Evolutionary conservation across 2,113 vertebrate species (phyloP).

Genomic region (Takifugu flavidus): DNA sequence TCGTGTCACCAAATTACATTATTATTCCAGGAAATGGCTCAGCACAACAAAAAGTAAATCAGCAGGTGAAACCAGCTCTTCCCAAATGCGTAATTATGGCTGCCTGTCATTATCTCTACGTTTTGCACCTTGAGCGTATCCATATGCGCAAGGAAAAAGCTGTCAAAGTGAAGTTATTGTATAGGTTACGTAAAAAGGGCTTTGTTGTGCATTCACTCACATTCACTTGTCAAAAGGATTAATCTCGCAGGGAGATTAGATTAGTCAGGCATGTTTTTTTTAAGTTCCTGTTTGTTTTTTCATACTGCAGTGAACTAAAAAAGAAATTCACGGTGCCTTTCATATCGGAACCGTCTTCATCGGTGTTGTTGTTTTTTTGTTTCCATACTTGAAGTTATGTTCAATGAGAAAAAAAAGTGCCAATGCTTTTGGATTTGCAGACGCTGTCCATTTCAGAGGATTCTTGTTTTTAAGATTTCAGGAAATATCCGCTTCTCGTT

Average conservation of each 20-base stretch:
- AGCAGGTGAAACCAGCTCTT: too few species aligned
- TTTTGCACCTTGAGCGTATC: too few species aligned
- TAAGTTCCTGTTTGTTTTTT: neutral
- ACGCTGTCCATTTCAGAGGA: conserved; percentile 8
- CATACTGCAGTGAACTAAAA: neutral
- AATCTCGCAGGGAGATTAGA: neutral
- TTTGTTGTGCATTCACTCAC: conserved; percentile 45
- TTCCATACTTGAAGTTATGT: neutral
- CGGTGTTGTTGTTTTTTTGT: neutral
- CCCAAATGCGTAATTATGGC: too few species aligned
- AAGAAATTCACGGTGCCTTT: conserved; percentile 62
- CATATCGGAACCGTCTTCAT: conserved; percentile 11
- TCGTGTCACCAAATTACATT: conserved; percentile 15
- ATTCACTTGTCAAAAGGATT: neutral
- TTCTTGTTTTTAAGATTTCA: neutral
- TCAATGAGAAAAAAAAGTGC: too few species aligned
- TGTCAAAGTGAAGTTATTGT: conserved; percentile 28
- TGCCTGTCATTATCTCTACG: too few species aligned
- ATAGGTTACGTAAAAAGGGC: conserved; percentile 43
- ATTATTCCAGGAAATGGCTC: too few species aligned
- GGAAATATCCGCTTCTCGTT: neutral
- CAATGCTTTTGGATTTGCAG: too few species aligned
- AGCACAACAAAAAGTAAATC: too few species aligned
- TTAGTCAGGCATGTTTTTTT: neutral
- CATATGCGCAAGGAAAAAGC: too few species aligned